Conservation (phyloP, 2,888 invertebrate genomes). For the Diarsia brunnea region DNA sequence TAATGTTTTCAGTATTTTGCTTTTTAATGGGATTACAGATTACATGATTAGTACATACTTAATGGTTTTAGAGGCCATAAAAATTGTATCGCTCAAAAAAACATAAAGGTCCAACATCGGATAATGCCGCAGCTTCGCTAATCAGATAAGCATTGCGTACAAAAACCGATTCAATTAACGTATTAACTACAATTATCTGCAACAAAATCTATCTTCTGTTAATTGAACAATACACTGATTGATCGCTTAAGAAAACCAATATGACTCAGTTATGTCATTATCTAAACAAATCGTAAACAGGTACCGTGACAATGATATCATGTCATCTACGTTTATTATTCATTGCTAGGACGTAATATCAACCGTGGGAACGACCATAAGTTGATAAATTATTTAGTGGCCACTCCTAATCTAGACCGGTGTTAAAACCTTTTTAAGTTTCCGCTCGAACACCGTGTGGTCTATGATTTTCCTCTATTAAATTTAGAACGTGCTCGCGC, state of each 20-base stretch:
- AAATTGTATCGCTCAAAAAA: not conserved
- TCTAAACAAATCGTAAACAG: slow-evolving; percentile 36
- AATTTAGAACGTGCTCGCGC: slow-evolving; percentile 42
- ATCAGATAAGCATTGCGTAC: not conserved
- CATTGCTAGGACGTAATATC: slow-evolving; percentile 43
- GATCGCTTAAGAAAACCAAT: slow-evolving; percentile 28
- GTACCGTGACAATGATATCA: slow-evolving; percentile 57
- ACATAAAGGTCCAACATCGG: not conserved
- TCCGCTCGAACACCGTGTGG: slow-evolving; percentile 31
- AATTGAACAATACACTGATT: slow-evolving; percentile 9
- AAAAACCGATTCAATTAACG: not conserved
- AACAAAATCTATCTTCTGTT: not conserved
- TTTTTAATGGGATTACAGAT: not conserved
- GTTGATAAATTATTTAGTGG: slow-evolving; percentile 31
- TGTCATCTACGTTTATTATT: slow-evolving; percentile 56
- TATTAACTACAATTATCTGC: not conserved
- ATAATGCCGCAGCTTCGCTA: not conserved
- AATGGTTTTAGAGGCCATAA: not conserved
- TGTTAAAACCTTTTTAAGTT: slow-evolving; percentile 54
- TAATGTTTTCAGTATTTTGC: not conserved
- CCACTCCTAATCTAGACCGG: slow-evolving; percentile 47
- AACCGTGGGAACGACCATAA: slow-evolving; percentile 52
- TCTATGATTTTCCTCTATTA: slow-evolving; percentile 57
- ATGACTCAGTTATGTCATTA: slow-evolving; percentile 51
- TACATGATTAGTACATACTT: not conserved